Conservation (phyloP, 1,140 invertebrate genomes). For the Holcopasites calliopsidis region DNA sequence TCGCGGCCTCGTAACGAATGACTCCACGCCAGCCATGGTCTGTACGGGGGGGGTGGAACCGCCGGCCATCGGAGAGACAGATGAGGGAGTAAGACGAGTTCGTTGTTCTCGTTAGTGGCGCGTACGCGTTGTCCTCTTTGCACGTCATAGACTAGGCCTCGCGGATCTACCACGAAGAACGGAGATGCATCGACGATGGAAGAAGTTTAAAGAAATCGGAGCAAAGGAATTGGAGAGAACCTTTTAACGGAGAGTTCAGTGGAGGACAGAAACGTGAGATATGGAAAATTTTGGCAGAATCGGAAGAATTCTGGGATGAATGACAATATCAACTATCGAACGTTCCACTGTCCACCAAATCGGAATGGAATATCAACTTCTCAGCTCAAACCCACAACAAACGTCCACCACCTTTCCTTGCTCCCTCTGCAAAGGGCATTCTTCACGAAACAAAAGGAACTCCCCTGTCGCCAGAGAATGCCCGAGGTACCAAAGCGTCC, state of each 20-base stretch:
- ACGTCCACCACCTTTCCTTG: too few relatives aligned
- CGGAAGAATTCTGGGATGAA: too few relatives aligned
- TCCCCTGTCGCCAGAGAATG: conserved; percentile 20
- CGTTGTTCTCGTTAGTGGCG: conserved; percentile 58
- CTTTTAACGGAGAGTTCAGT: too few relatives aligned
- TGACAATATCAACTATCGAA: too few relatives aligned
- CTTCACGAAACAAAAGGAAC: background rate
- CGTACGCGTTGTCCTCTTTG: conserved; percentile 36
- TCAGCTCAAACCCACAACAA: too few relatives aligned
- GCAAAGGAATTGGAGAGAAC: too few relatives aligned
- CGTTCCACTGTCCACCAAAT: too few relatives aligned
- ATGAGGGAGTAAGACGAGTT: conserved; percentile 49
- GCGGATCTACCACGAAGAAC: conserved; percentile 1
- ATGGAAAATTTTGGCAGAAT: too few relatives aligned
- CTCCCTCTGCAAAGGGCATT: too few relatives aligned
- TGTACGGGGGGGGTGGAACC: conserved; percentile 25
- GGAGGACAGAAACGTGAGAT: too few relatives aligned
- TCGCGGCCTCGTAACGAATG: conserved; percentile 78
- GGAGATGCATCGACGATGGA: background rate
- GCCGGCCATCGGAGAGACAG: conserved; percentile 35
- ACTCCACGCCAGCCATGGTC: conserved; percentile 63
- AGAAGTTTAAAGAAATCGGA: too few relatives aligned
- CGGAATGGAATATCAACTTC: too few relatives aligned
- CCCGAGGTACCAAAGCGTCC: background rate
- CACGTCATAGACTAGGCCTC: background rate